Base-by-base conservation (phyloP, 2,888 invertebrate species). In the Drosophila pullipes region DNA sequence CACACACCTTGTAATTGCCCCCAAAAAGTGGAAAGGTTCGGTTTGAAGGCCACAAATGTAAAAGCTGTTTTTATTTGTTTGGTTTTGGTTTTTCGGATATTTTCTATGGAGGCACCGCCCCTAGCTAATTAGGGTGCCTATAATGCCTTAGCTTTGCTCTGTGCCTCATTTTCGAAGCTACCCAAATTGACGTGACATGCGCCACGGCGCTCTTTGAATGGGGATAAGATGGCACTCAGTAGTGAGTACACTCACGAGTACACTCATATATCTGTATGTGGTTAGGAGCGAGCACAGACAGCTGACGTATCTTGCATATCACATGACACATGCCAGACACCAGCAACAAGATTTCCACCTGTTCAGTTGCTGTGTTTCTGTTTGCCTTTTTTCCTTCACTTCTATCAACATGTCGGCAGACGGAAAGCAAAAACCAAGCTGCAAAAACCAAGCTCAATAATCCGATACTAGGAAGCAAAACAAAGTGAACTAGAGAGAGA, bases 331-430 rank as follows among this genome's bases (percentile, higher is more conserved):
- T 65, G 82, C 83, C 82, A 83, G 78, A 85, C 86, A 63, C 70
- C 82, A 74, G 63, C 68, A 69, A 64, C 68, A 69, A 74, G 71
- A 83, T 83, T 86, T 89, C 52, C 82, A 84, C 74, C 77, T 82
- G 89, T 82, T 89, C 76, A 82, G 75, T 81, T 83, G 59, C 76
- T 68, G 62, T 53, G 9, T 47, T 47, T 25, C 35, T 35, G 16
- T 47, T 47, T 47, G 47, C 47, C 22, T 13, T 55, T 39, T 75
- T 69, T 65, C 70, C 63, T 65, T 72, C 63, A 83, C 78, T 78
- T 73, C 68, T 73, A 76, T 78, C 81, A 78, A 76, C 68, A 69
- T 78, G 78, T 85, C 82, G 73, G 69, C 66, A 54, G 63, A 39
- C 60, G n/a, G n/a, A 30, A 44, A 31, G 52, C 69, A 52, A 69